These are phyloP conservation scores for Gobius niger DNA, from an alignment of 2,113 vertebrate genomes.

Conservation along the genomic window DNA sequence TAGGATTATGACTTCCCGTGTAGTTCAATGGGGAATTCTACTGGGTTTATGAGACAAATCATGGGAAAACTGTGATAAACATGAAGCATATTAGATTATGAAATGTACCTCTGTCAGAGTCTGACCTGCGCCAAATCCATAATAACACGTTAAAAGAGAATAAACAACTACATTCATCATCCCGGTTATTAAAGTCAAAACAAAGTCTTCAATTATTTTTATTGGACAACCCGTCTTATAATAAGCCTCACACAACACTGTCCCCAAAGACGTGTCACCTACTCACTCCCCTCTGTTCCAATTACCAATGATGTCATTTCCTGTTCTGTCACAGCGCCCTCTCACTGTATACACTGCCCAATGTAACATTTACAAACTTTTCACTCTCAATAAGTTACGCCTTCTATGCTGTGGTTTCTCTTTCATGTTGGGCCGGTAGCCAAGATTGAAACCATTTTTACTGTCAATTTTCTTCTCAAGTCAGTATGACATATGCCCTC, in stretches of 20 bases:
- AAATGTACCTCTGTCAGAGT: slow-evolving; percentile 3
- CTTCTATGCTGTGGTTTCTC: slow-evolving; percentile 1
- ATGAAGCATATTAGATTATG: slow-evolving; percentile 11
- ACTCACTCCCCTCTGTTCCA: neutral
- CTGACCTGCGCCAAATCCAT: slow-evolving; percentile 22
- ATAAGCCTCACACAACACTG: slow-evolving; percentile 9
- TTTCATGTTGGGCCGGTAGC: neutral
- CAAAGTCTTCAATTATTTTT: slow-evolving; percentile 4
- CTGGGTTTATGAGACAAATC: slow-evolving; percentile 36
- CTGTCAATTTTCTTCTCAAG: neutral
- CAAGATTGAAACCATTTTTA: neutral
- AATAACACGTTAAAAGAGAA: slow-evolving; percentile 4
- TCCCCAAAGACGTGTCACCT: slow-evolving; percentile 10
- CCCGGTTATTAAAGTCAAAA: neutral
- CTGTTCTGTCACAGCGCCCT: neutral
- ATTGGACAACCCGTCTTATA: slow-evolving; percentile 10
- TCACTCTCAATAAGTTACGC: slow-evolving; percentile 1
- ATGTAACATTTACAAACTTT: slow-evolving; percentile 7
- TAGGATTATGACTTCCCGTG: slow-evolving; percentile 52
- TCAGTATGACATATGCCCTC: neutral
- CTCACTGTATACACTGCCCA: slow-evolving; percentile 2
- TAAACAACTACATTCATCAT: slow-evolving; percentile 18
- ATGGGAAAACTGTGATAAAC: slow-evolving; percentile 46
- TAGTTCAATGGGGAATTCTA: slow-evolving; percentile 53
- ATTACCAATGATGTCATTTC: slow-evolving; percentile 9